phyloP scores from a whole-genome alignment of 2,888 invertebrate species.

The Campopleginae sp. region DNA sequence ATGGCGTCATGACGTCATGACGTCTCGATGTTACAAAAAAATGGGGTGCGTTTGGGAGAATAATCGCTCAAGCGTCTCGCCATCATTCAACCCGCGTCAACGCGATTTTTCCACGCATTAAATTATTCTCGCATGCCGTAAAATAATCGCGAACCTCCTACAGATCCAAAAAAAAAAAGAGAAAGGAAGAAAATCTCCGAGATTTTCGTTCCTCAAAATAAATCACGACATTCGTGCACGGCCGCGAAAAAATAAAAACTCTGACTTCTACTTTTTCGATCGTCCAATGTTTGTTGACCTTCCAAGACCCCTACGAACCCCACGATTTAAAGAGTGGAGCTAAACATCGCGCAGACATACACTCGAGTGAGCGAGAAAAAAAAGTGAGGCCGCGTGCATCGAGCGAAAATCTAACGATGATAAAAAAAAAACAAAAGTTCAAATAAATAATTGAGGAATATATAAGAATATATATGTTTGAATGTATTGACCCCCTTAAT shows the following conservation, averaged over 20 bases:
- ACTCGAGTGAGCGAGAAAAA: background rate
- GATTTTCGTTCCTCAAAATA: background rate
- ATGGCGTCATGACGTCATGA: no score
- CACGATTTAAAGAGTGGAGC: slow-evolving; percentile 37
- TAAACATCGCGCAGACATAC: slow-evolving; percentile 16
- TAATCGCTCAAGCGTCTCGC: background rate
- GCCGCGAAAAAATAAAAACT: no score
- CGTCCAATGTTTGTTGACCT: background rate
- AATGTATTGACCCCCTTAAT: slow-evolving; percentile 47
- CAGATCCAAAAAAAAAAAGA: background rate
- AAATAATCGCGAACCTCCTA: background rate
- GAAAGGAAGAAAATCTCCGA: background rate
- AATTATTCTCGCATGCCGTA: background rate
- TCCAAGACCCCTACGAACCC: slow-evolving; percentile 36
- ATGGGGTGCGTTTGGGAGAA: background rate
- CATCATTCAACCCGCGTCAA: no score
- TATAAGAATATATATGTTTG: slow-evolving; percentile 42
- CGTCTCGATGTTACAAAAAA: background rate
- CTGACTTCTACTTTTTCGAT: background rate
- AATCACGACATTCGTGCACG: background rate
- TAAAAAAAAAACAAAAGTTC: slow-evolving; percentile 42
- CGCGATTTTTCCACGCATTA: no score
- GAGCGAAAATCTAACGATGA: slow-evolving; percentile 52
- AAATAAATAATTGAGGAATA: slow-evolving; percentile 53
- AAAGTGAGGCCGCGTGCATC: slow-evolving; percentile 44